Conservation (phyloP, 2,113 vertebrate species). For the Orcinus orca region DNA sequence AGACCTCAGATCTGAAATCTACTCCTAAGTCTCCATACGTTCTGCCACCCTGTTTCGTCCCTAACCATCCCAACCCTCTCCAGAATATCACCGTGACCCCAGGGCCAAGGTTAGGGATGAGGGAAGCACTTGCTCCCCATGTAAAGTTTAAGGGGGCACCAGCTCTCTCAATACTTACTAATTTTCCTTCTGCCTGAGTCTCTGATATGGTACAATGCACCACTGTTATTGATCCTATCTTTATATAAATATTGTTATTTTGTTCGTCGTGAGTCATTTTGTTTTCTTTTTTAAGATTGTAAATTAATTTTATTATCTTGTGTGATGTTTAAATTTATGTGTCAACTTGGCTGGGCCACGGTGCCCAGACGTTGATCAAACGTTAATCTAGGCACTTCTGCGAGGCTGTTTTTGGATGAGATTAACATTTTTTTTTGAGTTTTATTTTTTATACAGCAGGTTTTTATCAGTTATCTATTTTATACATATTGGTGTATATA, state of each 20-base stretch:
- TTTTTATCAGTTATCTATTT: too few relatives aligned
- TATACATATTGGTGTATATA: too few relatives aligned
- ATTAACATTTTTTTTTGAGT: background rate
- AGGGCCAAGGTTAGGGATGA: background rate
- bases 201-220: background rate
- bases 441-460: too few relatives aligned
- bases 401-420: background rate
- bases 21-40: background rate
- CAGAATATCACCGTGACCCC: background rate
- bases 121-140: background rate
- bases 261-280: background rate
- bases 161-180: background rate
- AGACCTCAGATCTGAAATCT: background rate
- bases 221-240: background rate
- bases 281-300: background rate
- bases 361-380: background rate
- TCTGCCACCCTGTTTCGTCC: background rate
- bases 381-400: background rate
- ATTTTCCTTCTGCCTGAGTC: background rate
- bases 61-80: background rate
- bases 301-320: background rate
- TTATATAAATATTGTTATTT: background rate
- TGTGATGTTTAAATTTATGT: background rate
- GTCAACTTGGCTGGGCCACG: background rate
- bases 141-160: background rate